Conservation (phyloP, 1,140 invertebrate genomes). For the Lineus longissimus region DNA sequence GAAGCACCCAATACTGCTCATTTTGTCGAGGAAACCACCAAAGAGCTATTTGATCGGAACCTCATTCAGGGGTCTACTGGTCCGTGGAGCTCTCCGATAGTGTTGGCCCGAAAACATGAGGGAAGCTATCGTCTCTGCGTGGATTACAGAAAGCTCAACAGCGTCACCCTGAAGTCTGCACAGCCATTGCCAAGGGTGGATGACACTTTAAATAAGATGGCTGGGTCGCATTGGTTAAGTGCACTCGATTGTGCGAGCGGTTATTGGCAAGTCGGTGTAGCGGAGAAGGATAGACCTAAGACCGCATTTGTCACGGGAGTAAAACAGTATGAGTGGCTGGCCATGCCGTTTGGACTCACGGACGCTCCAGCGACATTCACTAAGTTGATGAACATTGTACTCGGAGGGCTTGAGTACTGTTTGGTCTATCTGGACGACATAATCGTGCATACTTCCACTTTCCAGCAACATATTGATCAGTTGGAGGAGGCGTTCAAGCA, state of each 20-base stretch:
- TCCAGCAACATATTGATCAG: conserved; percentile 7
- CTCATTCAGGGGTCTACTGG: conserved; percentile 30
- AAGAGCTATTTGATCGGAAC: conserved; percentile 15
- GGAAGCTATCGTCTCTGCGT: conserved; percentile 29
- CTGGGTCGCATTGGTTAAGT: conserved; percentile 23
- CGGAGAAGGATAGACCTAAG: conserved; percentile 36
- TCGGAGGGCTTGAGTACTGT: not conserved
- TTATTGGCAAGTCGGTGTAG: conserved; percentile 51
- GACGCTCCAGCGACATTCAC: conserved; percentile 17
- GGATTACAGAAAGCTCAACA: conserved; percentile 34
- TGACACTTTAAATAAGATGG: conserved; percentile 27
- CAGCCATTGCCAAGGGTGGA: conserved; percentile 34
- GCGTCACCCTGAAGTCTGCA: conserved; percentile 23
- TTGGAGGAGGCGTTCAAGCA: conserved; percentile 7
- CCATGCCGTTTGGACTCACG: conserved; percentile 14
- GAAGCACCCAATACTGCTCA: conserved; percentile 10
- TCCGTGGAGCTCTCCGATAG: conserved; percentile 35
- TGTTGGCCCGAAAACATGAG: conserved; percentile 34
- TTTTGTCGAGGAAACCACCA: conserved; percentile 7
- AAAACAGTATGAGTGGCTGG: conserved; percentile 23
- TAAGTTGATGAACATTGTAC: not conserved
- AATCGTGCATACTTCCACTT: not conserved
- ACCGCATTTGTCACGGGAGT: conserved; percentile 34
- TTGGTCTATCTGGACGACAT: not conserved
- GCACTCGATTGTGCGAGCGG: conserved; percentile 29